phyloP scores from a whole-genome alignment of 2,113 vertebrate species.

The Alethe diademata region DNA sequence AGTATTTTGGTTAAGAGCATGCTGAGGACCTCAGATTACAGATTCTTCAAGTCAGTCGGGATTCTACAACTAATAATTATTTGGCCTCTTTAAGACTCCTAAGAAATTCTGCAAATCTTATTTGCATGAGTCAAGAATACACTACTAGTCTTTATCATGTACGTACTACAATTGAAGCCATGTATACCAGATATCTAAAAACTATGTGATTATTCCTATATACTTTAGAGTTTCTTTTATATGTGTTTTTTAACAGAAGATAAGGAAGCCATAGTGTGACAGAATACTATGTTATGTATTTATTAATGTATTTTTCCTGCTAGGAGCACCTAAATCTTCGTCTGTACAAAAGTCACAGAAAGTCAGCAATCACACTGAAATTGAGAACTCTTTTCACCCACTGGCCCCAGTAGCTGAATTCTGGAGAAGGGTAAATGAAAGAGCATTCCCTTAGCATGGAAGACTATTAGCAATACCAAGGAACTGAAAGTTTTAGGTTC shows the following conservation, averaged over 20 bases:
- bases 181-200: accelerated
- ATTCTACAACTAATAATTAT: background rate
- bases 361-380: background rate
- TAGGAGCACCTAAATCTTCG: background rate
- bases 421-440: background rate
- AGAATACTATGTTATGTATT: background rate
- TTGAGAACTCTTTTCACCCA: background rate
- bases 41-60: background rate
- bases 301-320: background rate
- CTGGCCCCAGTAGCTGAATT: background rate
- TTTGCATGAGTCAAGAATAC: background rate
- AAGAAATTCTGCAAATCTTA: background rate
- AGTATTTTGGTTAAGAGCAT: background rate
- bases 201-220: background rate
- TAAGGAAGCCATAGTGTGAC: background rate
- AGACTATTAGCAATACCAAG: background rate
- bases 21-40: background rate
- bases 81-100: background rate
- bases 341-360: background rate
- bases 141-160: background rate
- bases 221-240: background rate
- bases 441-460: background rate
- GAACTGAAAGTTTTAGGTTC: background rate
- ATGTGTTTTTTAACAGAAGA: background rate
- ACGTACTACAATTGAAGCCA: background rate